Base-by-base conservation (phyloP, 2,888 invertebrate species). In the Hydrotaea cyrtoneurina region DNA sequence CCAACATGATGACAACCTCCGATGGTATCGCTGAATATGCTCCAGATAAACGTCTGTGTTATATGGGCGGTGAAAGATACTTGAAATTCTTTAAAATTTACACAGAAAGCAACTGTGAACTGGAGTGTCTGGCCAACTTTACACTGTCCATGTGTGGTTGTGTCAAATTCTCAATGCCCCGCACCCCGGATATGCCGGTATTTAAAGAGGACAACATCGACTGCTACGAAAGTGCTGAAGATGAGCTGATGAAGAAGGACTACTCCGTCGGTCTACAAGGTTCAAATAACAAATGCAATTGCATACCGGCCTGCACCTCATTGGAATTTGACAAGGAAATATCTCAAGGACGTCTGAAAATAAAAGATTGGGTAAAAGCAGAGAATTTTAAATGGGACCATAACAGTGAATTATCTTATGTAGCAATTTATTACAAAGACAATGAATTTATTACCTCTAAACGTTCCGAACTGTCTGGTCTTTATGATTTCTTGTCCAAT, bases 1-100 rank as follows among this genome's bases (percentile, higher is more conserved):
- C 96, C 0, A 95, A 94, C 88, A 95, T 96, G 95, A 95, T 96
- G 94, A 95, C 95, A 2, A 96, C 95, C 0, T 95, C 95, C 0
- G 92, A 93, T 23, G 94, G 94, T 66, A 93, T 96, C 21, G 93
- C 92, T 75, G 93, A 93, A 23, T 96, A 96, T 86, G 93, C 88
- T 82, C 90, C 91, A 92, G 80, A 94, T 94, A 88, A 95, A 50
- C 93, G 95, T 8, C 94, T 95, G 88, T 96, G 96, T 88, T 95
- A 94, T 91, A 95, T 95, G 88, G 94, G 94, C 76, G 92, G 91
- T 43, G 96, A 96, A 88, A 93, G 95, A 2, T 92, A 93, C 82
- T 92, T 96, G 72, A 92, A 93, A 36, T 96, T 94, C 89, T 96
- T 94, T 89, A 94, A 94, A 90, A 93, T 94, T 36, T 96, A 96